Percentiles rank a stretch among this genome's conserved stretches.
Conservation (phyloP, 2,888 invertebrate species). For the Lochmaea crataegi region DNA sequence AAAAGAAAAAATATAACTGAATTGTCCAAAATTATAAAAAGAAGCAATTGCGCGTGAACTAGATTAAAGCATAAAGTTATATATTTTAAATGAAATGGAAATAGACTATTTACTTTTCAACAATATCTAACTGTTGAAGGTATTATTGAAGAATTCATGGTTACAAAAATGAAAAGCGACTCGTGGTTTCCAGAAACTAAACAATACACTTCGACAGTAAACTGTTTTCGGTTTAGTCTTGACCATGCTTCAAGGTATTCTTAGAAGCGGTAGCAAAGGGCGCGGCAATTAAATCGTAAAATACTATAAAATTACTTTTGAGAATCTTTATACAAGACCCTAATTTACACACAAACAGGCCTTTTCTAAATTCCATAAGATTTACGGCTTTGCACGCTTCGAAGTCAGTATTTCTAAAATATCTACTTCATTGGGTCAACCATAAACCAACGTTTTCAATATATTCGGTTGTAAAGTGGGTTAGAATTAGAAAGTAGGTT, state of each 20-base stretch:
- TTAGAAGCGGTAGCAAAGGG: constrained; percentile 45
- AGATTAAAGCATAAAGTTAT: too few species aligned
- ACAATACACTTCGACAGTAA: constrained; percentile 42
- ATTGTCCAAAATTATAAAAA: too few species aligned
- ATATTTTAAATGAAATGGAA: not conserved
- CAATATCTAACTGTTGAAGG: constrained; percentile 34
- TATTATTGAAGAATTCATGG: not conserved
- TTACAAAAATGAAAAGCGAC: constrained; percentile 38
- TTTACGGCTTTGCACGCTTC: constrained; percentile 53
- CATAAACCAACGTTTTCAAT: constrained; percentile 58
- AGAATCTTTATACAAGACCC: constrained; percentile 48
- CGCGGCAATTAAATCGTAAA: constrained; percentile 53
- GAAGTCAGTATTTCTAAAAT: constrained; percentile 51
- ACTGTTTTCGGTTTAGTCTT: constrained; percentile 34
- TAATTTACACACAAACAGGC: constrained; percentile 46
- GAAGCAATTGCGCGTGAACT: too few species aligned
- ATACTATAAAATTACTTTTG: constrained; percentile 53
- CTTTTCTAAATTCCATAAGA: constrained; percentile 43
- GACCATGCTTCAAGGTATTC: constrained; percentile 36
- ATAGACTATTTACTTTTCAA: constrained; percentile 33
- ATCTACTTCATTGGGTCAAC: constrained; percentile 57
- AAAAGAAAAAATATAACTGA: too few species aligned
- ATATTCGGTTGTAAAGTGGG: constrained; percentile 55
- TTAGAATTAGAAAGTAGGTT: constrained; percentile 45
- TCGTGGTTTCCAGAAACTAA: constrained; percentile 51